phyloP scores from a whole-genome alignment of 2,113 vertebrate species.

The Pygoscelis antarcticus region DNA sequence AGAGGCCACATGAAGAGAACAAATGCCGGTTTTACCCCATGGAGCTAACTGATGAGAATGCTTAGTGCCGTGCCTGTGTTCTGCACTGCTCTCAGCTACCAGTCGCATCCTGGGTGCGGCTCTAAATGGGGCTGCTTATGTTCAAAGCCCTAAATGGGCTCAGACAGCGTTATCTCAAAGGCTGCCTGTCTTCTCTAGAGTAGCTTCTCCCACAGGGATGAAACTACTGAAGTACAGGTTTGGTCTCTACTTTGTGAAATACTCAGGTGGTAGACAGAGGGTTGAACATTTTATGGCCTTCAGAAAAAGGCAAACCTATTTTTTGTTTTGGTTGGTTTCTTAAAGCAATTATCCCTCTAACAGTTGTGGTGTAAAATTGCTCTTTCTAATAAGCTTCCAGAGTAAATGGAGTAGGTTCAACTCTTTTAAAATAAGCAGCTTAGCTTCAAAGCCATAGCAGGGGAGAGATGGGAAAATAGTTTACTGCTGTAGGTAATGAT shows the following conservation, averaged over 20 bases:
- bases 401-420: not conserved
- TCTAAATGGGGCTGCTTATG: not conserved
- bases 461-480: not conserved
- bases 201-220: not conserved
- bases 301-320: not conserved
- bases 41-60: not conserved
- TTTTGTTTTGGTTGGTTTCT: not conserved
- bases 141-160: conserved; percentile 33
- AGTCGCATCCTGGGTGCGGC: not conserved
- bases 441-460: not conserved
- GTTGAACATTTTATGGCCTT: not conserved
- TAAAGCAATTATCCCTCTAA: not conserved
- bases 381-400: not conserved
- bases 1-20: not conserved
- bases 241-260: not conserved
- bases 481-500: not conserved
- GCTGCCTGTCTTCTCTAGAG: not conserved
- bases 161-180: not conserved
- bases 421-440: conserved; percentile 27
- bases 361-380: not conserved
- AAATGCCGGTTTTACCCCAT: fast-evolving
- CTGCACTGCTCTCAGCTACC: not conserved
- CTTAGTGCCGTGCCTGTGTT: fast-evolving
- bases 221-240: not conserved
- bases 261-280: too few relatives aligned